Evolutionary conservation across 2,888 invertebrate genomes (phyloP).

Genomic region (Ctenicera cuprea): DNA sequence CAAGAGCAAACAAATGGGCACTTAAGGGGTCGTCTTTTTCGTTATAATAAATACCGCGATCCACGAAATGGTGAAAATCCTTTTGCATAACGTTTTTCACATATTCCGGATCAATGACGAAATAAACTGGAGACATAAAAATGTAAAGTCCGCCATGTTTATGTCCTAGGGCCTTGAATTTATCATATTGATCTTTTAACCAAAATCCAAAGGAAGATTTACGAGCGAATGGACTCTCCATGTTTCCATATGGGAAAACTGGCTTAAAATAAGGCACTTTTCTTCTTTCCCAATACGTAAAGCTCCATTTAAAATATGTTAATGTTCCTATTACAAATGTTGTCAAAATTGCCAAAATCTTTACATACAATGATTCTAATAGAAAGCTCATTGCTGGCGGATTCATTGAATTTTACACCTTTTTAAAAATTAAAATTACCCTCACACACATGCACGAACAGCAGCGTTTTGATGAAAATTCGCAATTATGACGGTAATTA

Average conservation of each 20-base stretch:
- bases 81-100: slow-evolving; percentile 73
- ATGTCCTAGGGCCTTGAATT: slow-evolving; percentile 2
- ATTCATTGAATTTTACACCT: no score
- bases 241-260: slow-evolving; percentile 40
- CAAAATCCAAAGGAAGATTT: no score
- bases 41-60: slow-evolving; percentile 76
- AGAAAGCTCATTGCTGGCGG: neutral
- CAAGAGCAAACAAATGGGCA: slow-evolving; percentile 74
- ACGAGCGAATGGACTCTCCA: neutral
- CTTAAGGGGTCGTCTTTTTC: slow-evolving; percentile 76
- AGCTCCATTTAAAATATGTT: neutral
- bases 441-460: no score
- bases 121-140: slow-evolving; percentile 45
- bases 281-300: slow-evolving; percentile 50
- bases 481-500: no score
- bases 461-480: no score
- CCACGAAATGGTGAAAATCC: slow-evolving; percentile 77
- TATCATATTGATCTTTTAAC: neutral
- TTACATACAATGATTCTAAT: neutral
- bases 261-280: slow-evolving; percentile 40
- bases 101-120: slow-evolving; percentile 51
- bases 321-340: neutral
- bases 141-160: slow-evolving; percentile 50
- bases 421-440: no score
- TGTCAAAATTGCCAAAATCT: neutral